Evolutionary conservation across 1,140 invertebrate species (phyloP), one percentile per base, ranked within the genome.

Genomic region (Calliphora vicina): DNA sequence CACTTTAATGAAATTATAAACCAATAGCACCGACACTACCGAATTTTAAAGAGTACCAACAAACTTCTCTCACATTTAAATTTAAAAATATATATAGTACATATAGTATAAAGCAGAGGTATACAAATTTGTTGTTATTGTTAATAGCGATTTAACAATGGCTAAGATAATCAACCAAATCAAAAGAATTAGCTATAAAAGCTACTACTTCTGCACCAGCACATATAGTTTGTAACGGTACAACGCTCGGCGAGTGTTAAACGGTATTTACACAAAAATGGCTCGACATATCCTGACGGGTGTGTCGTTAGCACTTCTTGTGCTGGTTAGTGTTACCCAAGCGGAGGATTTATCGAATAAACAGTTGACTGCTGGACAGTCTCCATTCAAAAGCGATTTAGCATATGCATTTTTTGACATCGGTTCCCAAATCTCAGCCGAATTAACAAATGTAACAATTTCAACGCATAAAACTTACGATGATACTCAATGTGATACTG

Each of bases 181-280:
- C 74, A 61, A n/a, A 20, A 61, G 43, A 8, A 43, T 45, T 78
- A n/a, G 81, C 83, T 84, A 84, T 84, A 84, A 84, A 84, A 82
- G 81, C 81, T 78, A 84, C 81, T 27, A 17, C 15, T 43, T 27
- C 43, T 73, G 27, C 25, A 10, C 42, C 17, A 81, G 12, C 8
- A 1, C 42, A 35, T 26, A 26, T 72, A 83, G 83, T 83, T 74
- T 73, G 61, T 80, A 82, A 82, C 83, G 73, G 45, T 71, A 15
- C 20, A 23, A 82, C 81, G 71, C 80, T 74, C 23, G n/a, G 29
- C 13, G 23, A 57, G 78, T 42, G 81, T 27, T 50, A 35, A 76
- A 43, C 82, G 50, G 50, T 80, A 23, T 71, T 67, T 76, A 61
- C 74, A 13, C 25, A 26, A 74, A 35, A 80, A 84, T 84, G 83